Conservation (phyloP, 2,113 vertebrate genomes). For the Odocoileus virginianus region DNA sequence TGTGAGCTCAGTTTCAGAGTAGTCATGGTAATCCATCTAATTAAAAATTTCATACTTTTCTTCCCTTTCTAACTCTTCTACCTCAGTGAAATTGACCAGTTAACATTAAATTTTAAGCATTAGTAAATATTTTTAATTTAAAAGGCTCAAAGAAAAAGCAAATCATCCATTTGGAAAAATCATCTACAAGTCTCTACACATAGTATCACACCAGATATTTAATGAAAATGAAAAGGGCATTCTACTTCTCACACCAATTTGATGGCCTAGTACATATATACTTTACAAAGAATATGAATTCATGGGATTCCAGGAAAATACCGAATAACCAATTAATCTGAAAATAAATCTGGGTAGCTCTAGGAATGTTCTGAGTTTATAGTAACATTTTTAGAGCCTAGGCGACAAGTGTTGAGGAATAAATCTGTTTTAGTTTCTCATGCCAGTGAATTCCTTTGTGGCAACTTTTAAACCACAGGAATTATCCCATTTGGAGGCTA, state of each 20-base stretch:
- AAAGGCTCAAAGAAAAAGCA: slow-evolving; percentile 9
- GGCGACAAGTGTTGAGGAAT: slow-evolving; percentile 9
- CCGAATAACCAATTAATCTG: slow-evolving; percentile 44
- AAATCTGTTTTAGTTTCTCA: slow-evolving; percentile 58
- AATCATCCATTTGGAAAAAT: slow-evolving; percentile 25
- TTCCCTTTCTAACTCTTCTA: not conserved
- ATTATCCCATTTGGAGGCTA: slow-evolving; percentile 49
- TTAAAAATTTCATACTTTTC: not conserved
- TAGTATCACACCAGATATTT: not conserved
- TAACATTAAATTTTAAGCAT: not conserved
- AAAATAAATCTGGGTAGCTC: slow-evolving; percentile 52
- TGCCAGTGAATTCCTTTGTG: slow-evolving; percentile 48
- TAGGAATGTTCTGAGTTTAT: slow-evolving; percentile 38
- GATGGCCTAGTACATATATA: not conserved
- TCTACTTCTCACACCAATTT: not conserved
- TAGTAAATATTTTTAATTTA: slow-evolving; percentile 10
- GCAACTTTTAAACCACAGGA: slow-evolving; percentile 51
- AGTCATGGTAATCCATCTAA: not conserved
- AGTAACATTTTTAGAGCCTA: slow-evolving; percentile 36
- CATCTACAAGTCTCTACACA: not conserved
- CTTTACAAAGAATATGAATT: slow-evolving; percentile 37
- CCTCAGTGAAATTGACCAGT: not conserved
- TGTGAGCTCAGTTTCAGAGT: not conserved
- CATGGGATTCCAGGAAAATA: slow-evolving; percentile 48
- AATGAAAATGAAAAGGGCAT: not conserved